Percentiles rank a stretch among this genome's conserved stretches.
Evolutionary conservation across 2,113 vertebrate genomes (phyloP).

Genomic region (Mohoua ochrocephala): DNA sequence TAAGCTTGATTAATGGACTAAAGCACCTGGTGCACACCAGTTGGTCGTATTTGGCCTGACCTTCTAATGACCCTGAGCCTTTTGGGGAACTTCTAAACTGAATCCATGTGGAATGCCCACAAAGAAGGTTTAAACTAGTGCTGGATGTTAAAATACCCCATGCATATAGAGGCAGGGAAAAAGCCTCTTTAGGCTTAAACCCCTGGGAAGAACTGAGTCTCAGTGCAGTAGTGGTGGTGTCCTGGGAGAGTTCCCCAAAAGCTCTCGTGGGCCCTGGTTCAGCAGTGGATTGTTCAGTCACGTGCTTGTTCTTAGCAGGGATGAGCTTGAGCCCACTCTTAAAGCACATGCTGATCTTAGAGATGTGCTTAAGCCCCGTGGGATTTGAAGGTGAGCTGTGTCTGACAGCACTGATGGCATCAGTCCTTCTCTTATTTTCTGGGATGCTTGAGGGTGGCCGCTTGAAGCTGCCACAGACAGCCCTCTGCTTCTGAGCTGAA

Average conservation of each 20-base stretch:
- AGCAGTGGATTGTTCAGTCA: background rate
- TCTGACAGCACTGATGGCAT: background rate
- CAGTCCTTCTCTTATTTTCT: background rate
- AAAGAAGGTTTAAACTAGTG: background rate
- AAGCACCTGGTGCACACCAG: background rate
- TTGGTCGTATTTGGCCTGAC: background rate
- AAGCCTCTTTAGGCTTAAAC: background rate
- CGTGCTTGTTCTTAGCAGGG: background rate
- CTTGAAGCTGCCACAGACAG: background rate
- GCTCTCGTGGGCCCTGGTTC: background rate
- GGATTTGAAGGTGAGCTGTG: conserved; percentile 12
- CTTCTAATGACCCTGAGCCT: background rate
- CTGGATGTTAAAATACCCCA: background rate
- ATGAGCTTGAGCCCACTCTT: background rate
- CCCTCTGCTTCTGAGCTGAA: background rate
- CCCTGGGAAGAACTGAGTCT: background rate
- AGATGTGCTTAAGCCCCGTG: background rate
- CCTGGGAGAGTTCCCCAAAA: background rate
- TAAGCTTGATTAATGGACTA: background rate
- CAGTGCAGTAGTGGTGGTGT: background rate
- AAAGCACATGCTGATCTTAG: background rate
- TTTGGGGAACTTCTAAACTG: background rate
- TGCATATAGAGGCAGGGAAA: fast-evolving
- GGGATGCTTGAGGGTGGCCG: background rate
- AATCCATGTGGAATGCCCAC: background rate